A percentile compares a stretch with the other conserved stretches of the same genome.
Conservation (phyloP, 2,888 invertebrate genomes). For the Platerodrilus igneus region DNA sequence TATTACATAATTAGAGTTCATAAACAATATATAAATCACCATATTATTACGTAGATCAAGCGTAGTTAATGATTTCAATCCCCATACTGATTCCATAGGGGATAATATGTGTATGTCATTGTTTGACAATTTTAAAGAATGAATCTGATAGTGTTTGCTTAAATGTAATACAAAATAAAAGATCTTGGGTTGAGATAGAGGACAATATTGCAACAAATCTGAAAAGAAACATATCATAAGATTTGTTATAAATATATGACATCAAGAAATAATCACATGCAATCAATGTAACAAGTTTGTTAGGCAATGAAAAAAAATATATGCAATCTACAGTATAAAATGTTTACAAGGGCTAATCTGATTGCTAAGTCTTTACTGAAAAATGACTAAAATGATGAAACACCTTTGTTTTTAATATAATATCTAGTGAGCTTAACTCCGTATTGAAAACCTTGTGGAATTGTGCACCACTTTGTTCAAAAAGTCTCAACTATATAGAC, state of each 20-base stretch:
- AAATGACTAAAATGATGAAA: too few relatives aligned
- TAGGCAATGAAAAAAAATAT: slow-evolving; percentile 4
- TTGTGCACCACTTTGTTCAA: too few relatives aligned
- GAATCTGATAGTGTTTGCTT: slow-evolving; percentile 34
- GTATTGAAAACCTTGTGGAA: too few relatives aligned
- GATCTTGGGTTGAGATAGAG: slow-evolving; percentile 49
- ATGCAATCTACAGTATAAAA: too few relatives aligned
- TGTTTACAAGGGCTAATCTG: too few relatives aligned
- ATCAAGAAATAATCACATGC: background rate
- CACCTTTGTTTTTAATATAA: too few relatives aligned
- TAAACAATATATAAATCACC: slow-evolving; percentile 16
- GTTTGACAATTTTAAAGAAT: slow-evolving; percentile 36
- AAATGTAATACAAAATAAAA: slow-evolving; percentile 48
- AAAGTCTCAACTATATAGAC: too few relatives aligned
- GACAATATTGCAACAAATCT: slow-evolving; percentile 45
- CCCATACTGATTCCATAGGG: slow-evolving; percentile 38
- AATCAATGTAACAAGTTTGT: slow-evolving; percentile 2
- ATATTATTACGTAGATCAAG: slow-evolving; percentile 30
- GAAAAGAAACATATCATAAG: too few relatives aligned
- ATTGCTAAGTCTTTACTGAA: too few relatives aligned
- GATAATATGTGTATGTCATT: slow-evolving; percentile 41
- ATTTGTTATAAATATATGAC: background rate
- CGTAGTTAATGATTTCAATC: slow-evolving; percentile 19
- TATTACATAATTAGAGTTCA: slow-evolving; percentile 8
- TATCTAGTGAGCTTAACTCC: too few relatives aligned